Evolutionary conservation across 2,888 invertebrate species (phyloP), one percentile per base, ranked within the genome.

Genomic region (Napeogenes inachia): DNA sequence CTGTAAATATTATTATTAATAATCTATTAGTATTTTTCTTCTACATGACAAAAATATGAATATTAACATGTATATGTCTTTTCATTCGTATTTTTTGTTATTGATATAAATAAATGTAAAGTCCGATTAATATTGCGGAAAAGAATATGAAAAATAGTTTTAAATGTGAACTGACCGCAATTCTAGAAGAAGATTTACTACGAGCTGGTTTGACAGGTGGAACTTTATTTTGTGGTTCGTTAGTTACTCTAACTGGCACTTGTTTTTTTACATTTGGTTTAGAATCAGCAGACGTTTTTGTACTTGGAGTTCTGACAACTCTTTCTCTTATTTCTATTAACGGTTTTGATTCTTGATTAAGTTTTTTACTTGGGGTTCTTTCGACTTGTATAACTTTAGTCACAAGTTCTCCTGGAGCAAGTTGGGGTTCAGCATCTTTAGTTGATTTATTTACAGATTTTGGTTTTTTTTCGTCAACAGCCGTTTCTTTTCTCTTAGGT

Each of bases 191-290:
- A 57, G 91, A 90, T 82, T 90, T 91, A 72, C 90, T 90, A 72
- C 91, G 77, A 64, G 87, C 88, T 64, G 91, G 91, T 78, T 91
- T 91, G 47, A 90, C 80, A 53, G 91, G 91, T 59, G 89, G 86
- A 32, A 77, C 74, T 74, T 80, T 85, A 65, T 70, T 77, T 71
- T 82, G 82, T 62, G 72, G 67, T 73, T 91, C 89, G 4, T 75
- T 83, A 45, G 68, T 54, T 65, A 71, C 75, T 71, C 81, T 82
- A 47, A 61, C 61, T 13, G 67, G 68, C 66, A 68, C 63, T 71
- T 78, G 84, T 73, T 81, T 85, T 4, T 64, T 58, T 56, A 86
- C 68, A 21, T 70, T 70, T n/a, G 87, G 84, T 64, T 81, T 88
- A 35, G 72, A 63, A 61, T 88, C 89, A 46, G 74, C 65, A 59